Conservation (phyloP, 2,888 invertebrate genomes). For the Pardosa pseudoannulata region DNA sequence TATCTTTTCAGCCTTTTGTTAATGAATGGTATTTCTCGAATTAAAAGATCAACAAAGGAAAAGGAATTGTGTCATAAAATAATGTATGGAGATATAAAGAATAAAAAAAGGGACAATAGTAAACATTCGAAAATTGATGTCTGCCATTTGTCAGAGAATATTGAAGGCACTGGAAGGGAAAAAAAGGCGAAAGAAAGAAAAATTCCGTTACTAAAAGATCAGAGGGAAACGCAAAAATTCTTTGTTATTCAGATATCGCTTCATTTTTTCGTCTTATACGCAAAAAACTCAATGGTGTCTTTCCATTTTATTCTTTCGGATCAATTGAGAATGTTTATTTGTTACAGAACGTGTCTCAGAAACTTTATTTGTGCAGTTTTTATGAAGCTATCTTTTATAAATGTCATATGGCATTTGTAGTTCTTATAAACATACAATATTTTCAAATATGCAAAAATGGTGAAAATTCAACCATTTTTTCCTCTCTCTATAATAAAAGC, state of each 20-base stretch:
- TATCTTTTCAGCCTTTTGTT: not conserved
- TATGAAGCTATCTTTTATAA: not conserved
- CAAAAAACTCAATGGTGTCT: not conserved
- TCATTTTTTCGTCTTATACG: not conserved
- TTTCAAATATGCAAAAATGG: not conserved
- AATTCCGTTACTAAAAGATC: conserved; percentile 19
- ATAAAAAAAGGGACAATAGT: not conserved
- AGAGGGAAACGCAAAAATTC: conserved; percentile 23
- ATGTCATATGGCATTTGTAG: not conserved
- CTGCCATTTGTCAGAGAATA: not conserved
- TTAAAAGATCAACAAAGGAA: not conserved
- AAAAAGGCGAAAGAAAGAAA: not conserved
- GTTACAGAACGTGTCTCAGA: not conserved
- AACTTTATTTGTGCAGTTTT: not conserved
- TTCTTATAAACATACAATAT: not conserved
- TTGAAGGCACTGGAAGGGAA: not conserved
- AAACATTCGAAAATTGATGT: conserved; percentile 4
- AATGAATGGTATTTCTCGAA: not conserved
- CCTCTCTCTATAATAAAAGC: not conserved
- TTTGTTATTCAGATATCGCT: conserved; percentile 67
- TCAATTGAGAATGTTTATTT: conserved; percentile 11
- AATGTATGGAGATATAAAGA: not conserved
- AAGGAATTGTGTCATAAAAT: not conserved
- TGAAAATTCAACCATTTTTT: not conserved
- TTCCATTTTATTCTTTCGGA: not conserved